Evolutionary conservation across 2,113 vertebrate species (phyloP).

Genomic region (Cryptotis parvus): DNA sequence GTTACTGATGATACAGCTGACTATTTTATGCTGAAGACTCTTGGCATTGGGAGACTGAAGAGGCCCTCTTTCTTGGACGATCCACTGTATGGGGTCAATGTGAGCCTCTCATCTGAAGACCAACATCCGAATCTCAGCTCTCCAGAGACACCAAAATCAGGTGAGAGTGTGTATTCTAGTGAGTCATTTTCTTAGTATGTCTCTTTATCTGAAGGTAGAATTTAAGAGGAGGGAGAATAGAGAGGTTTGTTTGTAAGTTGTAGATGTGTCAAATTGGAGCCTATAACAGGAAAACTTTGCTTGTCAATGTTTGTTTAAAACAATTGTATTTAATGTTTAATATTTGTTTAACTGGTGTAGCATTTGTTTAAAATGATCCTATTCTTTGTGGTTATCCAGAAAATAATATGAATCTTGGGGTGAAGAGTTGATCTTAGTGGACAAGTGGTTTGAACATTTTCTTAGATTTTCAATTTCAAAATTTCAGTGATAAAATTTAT

Average conservation of each 20-base stretch:
- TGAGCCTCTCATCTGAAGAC: conserved; percentile 78
- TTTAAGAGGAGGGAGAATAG: neutral
- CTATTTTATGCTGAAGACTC: conserved; percentile 89
- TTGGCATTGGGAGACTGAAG: conserved; percentile 84
- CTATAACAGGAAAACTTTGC: neutral
- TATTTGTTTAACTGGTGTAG: no score
- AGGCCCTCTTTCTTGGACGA: conserved; percentile 88
- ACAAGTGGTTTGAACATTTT: conserved; percentile 41
- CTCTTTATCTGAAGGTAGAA: conserved; percentile 75
- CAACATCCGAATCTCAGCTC: conserved; percentile 76
- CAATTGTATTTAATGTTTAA: no score
- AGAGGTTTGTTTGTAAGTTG: conserved; percentile 51
- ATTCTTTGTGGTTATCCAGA: conserved; percentile 69
- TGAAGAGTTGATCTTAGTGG: conserved; percentile 24
- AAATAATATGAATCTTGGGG: conserved; percentile 69
- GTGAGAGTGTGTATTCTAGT: conserved; percentile 83
- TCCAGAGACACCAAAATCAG: conserved; percentile 82
- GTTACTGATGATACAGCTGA: conserved; percentile 77
- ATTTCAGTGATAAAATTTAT: conserved; percentile 42
- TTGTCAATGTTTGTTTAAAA: no score
- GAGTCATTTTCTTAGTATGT: conserved; percentile 68
- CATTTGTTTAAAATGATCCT: no score
- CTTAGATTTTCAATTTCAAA: conserved; percentile 39
- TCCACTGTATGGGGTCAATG: conserved; percentile 76
- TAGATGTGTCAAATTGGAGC: conserved; percentile 28